Conservation (phyloP, 2,113 vertebrate genomes). For the Forbesichthys papilliferus region DNA sequence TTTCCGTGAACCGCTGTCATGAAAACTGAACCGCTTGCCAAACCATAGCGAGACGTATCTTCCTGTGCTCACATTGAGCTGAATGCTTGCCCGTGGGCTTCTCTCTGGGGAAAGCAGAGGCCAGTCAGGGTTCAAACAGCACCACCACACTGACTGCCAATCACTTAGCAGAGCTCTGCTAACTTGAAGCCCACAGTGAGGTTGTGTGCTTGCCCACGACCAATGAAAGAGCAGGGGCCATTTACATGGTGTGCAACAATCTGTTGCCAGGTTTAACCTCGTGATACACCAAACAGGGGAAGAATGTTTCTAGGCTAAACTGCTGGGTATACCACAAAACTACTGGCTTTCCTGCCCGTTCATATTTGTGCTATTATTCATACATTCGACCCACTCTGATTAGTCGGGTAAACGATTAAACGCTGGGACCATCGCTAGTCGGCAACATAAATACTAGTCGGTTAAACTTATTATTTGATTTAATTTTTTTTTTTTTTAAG, state of each 20-base stretch:
- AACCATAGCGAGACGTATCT: slow-evolving; percentile 9
- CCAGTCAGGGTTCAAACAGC: slow-evolving; percentile 47
- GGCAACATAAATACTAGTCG: too few relatives aligned
- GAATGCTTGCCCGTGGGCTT: slow-evolving; percentile 28
- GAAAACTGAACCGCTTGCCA: slow-evolving; percentile 16
- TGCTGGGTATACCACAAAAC: not conserved
- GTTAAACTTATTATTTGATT: too few relatives aligned
- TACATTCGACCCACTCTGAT: not conserved
- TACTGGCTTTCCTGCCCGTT: not conserved
- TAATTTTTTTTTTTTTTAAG: too few relatives aligned
- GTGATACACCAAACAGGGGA: not conserved
- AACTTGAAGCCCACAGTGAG: slow-evolving; percentile 35
- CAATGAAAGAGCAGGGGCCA: slow-evolving; percentile 30
- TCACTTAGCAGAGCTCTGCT: slow-evolving; percentile 29
- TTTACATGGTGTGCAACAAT: slow-evolving; percentile 40
- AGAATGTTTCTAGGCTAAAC: not conserved
- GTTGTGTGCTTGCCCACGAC: slow-evolving; percentile 34
- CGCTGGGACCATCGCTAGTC: too few relatives aligned
- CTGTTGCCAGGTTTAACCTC: slow-evolving; percentile 39
- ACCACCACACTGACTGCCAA: slow-evolving; percentile 33
- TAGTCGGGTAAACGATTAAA: too few relatives aligned
- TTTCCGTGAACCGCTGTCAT: slow-evolving; percentile 11
- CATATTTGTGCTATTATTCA: not conserved
- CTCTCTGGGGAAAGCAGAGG: slow-evolving; percentile 18
- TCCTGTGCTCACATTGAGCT: slow-evolving; percentile 19